Percentiles rank a stretch among this genome's conserved stretches.
phyloP scores from a whole-genome alignment of 1,140 invertebrate species.

The Tribolium castaneum region DNA sequence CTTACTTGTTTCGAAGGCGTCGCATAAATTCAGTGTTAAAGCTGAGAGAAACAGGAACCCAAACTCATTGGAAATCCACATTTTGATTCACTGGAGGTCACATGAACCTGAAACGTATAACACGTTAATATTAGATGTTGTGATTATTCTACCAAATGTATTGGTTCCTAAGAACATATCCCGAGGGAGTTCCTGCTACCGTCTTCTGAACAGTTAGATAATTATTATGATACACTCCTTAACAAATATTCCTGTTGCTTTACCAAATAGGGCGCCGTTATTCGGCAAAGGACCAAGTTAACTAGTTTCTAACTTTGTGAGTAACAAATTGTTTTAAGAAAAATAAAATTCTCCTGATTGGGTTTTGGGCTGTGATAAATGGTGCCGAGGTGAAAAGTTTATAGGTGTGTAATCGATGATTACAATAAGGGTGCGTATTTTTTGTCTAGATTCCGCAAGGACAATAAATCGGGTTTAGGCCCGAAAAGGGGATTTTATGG shows the following conservation, averaged over 20 bases:
- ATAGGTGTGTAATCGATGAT: background rate
- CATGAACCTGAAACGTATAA: constrained; percentile 32
- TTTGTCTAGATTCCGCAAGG: background rate
- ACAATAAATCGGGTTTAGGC: background rate
- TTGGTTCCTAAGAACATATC: constrained; percentile 22
- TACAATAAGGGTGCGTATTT: background rate
- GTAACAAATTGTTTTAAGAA: too few relatives aligned
- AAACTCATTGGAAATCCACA: constrained; percentile 35
- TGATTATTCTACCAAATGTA: constrained; percentile 32
- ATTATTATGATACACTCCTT: constrained; percentile 35
- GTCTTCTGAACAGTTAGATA: constrained; percentile 23
- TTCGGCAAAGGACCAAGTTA: background rate
- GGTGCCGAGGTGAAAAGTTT: too few relatives aligned
- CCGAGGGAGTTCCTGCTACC: background rate
- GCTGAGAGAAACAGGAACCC: constrained; percentile 19
- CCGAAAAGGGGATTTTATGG: constrained; percentile 1
- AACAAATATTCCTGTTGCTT: constrained; percentile 22
- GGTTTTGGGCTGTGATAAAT: too few relatives aligned
- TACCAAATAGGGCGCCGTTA: constrained; percentile 3
- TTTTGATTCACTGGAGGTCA: constrained; percentile 27
- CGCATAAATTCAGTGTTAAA: background rate
- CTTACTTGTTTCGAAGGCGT: constrained; percentile 15
- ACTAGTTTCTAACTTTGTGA: background rate
- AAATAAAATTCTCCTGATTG: too few relatives aligned
- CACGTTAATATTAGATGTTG: constrained; percentile 31